Conservation (phyloP, 2,113 vertebrate species). For the Rhabdomys dilectus region DNA sequence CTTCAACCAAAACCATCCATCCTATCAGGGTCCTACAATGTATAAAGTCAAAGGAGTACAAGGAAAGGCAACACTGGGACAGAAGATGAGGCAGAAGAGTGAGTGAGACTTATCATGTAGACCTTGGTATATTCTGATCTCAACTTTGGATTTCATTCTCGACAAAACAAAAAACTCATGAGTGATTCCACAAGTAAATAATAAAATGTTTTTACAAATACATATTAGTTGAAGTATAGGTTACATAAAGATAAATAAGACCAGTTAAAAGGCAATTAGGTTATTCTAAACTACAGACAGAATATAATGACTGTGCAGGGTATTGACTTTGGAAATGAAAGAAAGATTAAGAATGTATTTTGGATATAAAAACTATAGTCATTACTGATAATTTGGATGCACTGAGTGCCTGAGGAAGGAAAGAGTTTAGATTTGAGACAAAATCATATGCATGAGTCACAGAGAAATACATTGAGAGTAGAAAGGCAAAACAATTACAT, state of each 20-base stretch:
- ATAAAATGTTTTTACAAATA: not conserved
- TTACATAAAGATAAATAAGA: not conserved
- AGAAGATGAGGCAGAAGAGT: not conserved
- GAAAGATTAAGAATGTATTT: not conserved
- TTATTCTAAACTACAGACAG: not conserved
- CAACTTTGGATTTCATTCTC: not conserved
- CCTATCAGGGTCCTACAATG: no score
- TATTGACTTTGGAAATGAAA: not conserved
- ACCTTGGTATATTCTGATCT: not conserved
- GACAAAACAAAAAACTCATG: not conserved
- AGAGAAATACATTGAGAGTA: not conserved
- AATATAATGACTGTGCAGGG: not conserved
- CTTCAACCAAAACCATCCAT: no score
- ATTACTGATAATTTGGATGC: not conserved
- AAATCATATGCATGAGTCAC: not conserved
- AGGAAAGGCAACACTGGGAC: not conserved
- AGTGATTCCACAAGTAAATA: not conserved
- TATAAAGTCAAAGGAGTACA: not conserved
- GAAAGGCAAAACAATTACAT: not conserved
- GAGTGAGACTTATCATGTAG: not conserved
- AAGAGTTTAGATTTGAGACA: not conserved
- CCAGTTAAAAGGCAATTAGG: not conserved
- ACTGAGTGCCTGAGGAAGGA: not conserved
- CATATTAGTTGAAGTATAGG: not conserved
- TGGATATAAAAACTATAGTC: not conserved